Conservation (phyloP, 2,113 vertebrate species). For the Grammatotria lemairii region DNA sequence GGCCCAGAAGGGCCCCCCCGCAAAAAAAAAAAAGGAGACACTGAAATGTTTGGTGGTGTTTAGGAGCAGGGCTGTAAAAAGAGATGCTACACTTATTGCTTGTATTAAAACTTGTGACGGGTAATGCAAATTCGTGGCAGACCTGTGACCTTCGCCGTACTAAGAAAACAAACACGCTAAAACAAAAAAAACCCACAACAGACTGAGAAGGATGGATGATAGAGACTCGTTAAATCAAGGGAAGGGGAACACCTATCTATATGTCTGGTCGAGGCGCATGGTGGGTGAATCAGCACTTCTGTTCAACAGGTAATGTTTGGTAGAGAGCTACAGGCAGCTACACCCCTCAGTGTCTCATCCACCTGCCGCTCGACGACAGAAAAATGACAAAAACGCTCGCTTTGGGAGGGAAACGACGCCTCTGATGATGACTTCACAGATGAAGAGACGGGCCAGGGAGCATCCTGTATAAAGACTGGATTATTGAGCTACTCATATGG, state of each 20-base stretch:
- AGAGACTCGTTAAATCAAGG: slow-evolving; percentile 15
- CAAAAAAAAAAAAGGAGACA: slow-evolving; percentile 3
- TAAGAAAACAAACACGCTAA: slow-evolving; percentile 77
- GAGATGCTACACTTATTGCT: slow-evolving; percentile 89
- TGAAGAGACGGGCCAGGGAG: slow-evolving; percentile 21
- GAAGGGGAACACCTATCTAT: slow-evolving; percentile 76
- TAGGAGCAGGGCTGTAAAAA: slow-evolving; percentile 46
- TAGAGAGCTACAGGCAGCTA: slow-evolving; percentile 78
- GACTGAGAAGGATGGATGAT: not conserved
- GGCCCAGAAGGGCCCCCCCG: not conserved
- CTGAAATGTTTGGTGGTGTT: slow-evolving; percentile 35
- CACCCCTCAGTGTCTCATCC: slow-evolving; percentile 65
- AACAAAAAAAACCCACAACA: slow-evolving; percentile 26
- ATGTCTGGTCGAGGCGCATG: slow-evolving; percentile 69
- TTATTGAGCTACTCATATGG: slow-evolving; percentile 65
- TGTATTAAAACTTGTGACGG: slow-evolving; percentile 65
- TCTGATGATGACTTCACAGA: slow-evolving; percentile 24
- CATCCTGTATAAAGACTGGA: slow-evolving; percentile 17
- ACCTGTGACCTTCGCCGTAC: slow-evolving; percentile 63
- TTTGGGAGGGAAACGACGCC: slow-evolving; percentile 53
- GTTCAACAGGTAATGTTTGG: slow-evolving; percentile 72
- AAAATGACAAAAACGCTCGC: slow-evolving; percentile 53
- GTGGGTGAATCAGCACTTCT: slow-evolving; percentile 64
- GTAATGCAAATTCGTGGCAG: slow-evolving; percentile 67
- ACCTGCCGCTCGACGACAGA: not conserved